Percentiles rank a stretch among this genome's conserved stretches.
Evolutionary conservation across 30 jellyfish, hydroid and myxozoan species (phyloP).

Genomic region (Catostylus mosaicus): DNA sequence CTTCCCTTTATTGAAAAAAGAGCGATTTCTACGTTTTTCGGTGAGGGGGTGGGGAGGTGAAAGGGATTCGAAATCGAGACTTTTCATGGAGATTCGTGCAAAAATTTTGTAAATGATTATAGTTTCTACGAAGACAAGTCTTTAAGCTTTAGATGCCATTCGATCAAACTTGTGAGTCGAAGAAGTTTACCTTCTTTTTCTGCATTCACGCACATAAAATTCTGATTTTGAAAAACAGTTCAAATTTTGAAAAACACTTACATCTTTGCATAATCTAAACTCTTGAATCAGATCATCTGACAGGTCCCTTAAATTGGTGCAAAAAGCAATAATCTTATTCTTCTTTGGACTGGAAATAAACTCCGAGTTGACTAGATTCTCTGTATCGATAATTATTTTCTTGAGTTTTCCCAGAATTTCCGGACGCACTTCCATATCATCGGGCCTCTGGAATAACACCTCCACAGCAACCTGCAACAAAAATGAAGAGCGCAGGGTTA

Average conservation of each 20-base stretch:
- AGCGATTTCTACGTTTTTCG: too few species aligned
- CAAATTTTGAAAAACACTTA: slow-evolving; percentile 6
- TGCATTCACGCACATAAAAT: too few species aligned
- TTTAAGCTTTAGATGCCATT: too few species aligned
- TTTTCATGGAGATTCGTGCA: too few species aligned
- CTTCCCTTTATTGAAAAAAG: too few species aligned
- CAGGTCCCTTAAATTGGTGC: slow-evolving; percentile 55
- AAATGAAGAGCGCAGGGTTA: background rate
- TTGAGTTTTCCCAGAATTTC: slow-evolving; percentile 57
- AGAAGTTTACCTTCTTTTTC: too few species aligned
- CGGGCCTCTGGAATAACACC: slow-evolving; percentile 62
- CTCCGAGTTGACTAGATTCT: slow-evolving; percentile 64
- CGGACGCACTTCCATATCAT: slow-evolving; percentile 65
- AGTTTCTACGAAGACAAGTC: too few species aligned
- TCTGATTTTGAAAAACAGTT: background rate
- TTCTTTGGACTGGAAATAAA: slow-evolving; percentile 46
- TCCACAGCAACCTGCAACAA: slow-evolving; percentile 73
- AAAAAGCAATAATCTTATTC: slow-evolving; percentile 38
- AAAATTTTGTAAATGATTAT: too few species aligned
- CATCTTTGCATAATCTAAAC: slow-evolving; percentile 37
- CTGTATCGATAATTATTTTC: slow-evolving; percentile 58
- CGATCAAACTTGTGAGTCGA: too few species aligned
- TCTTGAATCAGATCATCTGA: slow-evolving; percentile 46
- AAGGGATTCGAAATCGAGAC: too few species aligned
- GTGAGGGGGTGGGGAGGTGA: too few species aligned